Base-by-base conservation (phyloP, 2,888 invertebrate genomes). In the Mechanitis messenoides region DNA sequence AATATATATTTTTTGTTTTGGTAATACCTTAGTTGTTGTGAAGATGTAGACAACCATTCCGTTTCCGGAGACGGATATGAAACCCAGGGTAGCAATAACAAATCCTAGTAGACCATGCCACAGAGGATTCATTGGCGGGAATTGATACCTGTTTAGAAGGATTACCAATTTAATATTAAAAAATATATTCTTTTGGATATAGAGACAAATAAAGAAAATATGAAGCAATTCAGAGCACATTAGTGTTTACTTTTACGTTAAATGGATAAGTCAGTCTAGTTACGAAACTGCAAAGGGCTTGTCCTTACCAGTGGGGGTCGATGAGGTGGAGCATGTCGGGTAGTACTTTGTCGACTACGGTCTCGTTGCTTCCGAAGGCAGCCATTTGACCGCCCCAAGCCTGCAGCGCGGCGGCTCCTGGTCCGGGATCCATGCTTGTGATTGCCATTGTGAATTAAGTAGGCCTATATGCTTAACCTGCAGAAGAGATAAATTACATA, bases 101-200 rank as follows among this genome's bases (percentile, higher is more conserved):
- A 95, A 93, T 58, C 95, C 95, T 35, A 96, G 88, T 58, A 96
- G 91, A 68, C 93, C 95, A 80, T 96, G 95, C 96, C 96, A 96
- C 59, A 96, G 89, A 33, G 96, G 96, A 79, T 97, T 96, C 94
- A 97, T 93, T 28, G 97, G 96, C 64, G 96, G 94, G 76, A 94
- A 97, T 80, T 96, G 96, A 83, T 96, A 95, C 95, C 95, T 95
- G 77, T 86, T 68, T 65, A 61, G 58, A 53, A 20, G 60, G 11
- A 59, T 50, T 20, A 45, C 20, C 45, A 47, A 9, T 50, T 35
- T 12, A 50, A 42, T 5, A 47, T 53, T 45, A 11, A 20, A 20
- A 20, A 20, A 20, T 20, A 20, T 20, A 20, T 20, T 20, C 20
- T 20, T 20, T 20, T 20, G 20, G 20, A 20, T 20, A 20, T 20